phyloP scores from a whole-genome alignment of 2,113 vertebrate genomes.

The Dolichotis patagonum region DNA sequence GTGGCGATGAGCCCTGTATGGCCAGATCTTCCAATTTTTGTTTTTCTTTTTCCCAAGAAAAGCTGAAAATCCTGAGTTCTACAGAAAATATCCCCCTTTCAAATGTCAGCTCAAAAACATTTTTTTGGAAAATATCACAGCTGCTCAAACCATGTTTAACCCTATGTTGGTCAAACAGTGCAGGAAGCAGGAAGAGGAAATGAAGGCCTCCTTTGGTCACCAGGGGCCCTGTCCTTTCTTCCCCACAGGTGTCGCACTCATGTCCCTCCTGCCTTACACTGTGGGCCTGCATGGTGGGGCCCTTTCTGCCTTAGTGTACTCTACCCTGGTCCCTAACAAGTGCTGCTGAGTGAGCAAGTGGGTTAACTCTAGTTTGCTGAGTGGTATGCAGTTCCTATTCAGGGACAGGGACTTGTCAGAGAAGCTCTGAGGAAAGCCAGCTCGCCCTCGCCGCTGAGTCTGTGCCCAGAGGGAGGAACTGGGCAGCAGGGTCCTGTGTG shows the following conservation, averaged over 20 bases:
- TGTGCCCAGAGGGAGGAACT: background rate
- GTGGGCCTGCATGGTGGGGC: background rate
- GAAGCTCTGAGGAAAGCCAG: background rate
- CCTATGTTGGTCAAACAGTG: background rate
- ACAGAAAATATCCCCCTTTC: slow-evolving; percentile 46
- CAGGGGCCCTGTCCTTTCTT: background rate
- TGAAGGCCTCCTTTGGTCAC: no score
- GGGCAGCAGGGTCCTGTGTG: background rate
- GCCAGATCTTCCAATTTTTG: background rate
- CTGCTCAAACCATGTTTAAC: slow-evolving; percentile 35
- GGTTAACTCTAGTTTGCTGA: background rate
- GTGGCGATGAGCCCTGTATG: background rate
- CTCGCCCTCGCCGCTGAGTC: background rate
- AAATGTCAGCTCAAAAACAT: slow-evolving; percentile 36
- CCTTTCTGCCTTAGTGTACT: background rate
- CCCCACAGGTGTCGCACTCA: background rate
- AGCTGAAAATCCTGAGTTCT: slow-evolving; percentile 41
- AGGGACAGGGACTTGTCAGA: background rate
- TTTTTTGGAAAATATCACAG: background rate
- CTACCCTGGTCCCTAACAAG: background rate
- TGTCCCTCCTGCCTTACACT: background rate
- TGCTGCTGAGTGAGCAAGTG: background rate
- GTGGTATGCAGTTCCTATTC: background rate
- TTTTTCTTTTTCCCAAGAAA: background rate
- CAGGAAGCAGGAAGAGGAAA: background rate